Percentiles rank a stretch among this genome's conserved stretches.
Evolutionary conservation across 2,888 invertebrate species (phyloP).

Genomic region (Craniophora ligustri): DNA sequence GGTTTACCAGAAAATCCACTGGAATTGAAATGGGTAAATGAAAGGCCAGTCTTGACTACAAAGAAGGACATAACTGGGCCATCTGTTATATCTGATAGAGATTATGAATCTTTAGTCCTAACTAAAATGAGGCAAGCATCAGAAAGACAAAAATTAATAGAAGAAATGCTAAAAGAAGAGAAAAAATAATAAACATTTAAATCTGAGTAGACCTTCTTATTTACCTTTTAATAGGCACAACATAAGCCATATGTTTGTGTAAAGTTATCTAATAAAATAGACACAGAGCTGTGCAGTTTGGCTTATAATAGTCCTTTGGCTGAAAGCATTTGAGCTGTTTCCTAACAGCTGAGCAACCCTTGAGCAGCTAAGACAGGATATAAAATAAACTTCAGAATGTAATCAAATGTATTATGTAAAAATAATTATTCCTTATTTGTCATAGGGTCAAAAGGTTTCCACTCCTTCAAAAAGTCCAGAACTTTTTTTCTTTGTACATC

Average conservation of each 20-base stretch:
- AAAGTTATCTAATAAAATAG: too few species aligned
- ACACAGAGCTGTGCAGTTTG: too few species aligned
- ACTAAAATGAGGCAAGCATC: constrained; percentile 95
- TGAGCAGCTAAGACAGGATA: too few species aligned
- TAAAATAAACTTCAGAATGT: too few species aligned
- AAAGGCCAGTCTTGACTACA: constrained; percentile 76
- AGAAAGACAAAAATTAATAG: constrained; percentile 93
- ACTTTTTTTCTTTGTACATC: constrained; percentile 93
- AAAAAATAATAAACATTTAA: constrained; percentile 52
- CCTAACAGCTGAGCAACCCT: too few species aligned
- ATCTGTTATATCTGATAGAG: constrained; percentile 89
- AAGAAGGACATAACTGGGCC: constrained; percentile 69
- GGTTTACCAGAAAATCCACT: constrained; percentile 92
- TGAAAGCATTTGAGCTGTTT: too few species aligned
- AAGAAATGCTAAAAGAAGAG: constrained; percentile 91
- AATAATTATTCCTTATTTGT: constrained; percentile 58
- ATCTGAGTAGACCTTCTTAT: constrained; percentile 7
- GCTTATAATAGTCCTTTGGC: too few species aligned
- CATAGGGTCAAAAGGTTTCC: constrained; percentile 90
- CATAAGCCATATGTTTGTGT: too few species aligned
- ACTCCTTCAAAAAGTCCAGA: constrained; percentile 91
- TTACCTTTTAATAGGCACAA: neutral
- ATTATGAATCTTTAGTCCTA: constrained; percentile 95
- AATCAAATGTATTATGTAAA: neutral
- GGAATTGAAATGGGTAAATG: constrained; percentile 91